Percentiles rank a stretch among this genome's conserved stretches.
Evolutionary conservation across 1,140 invertebrate genomes (phyloP).

Genomic region (Conus ventricosus): DNA sequence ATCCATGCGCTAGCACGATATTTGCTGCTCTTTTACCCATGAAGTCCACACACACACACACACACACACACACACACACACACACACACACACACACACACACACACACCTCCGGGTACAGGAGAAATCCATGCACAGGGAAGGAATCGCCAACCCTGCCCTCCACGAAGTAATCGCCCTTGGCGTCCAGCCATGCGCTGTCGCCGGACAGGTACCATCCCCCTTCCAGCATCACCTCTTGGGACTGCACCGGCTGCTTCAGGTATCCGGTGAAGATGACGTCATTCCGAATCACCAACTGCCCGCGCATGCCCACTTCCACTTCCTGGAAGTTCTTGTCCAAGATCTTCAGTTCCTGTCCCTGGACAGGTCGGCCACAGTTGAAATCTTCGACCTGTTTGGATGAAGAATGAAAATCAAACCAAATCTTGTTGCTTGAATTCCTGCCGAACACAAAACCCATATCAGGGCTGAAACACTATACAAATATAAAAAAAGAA

Average conservation of each 20-base stretch:
- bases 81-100: too few species aligned
- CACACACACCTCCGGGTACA: slow-evolving; percentile 14
- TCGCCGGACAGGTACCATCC: not conserved
- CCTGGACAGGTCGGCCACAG: not conserved
- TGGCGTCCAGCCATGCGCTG: not conserved
- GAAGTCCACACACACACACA: too few species aligned
- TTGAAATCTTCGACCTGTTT: slow-evolving; percentile 4
- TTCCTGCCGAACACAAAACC: too few species aligned
- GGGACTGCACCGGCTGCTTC: slow-evolving; percentile 1
- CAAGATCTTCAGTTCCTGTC: not conserved
- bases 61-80: too few species aligned
- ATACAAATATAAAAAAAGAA: too few species aligned
- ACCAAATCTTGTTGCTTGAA: too few species aligned
- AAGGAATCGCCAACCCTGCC: not conserved
- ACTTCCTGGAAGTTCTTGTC: not conserved
- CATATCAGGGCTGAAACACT: too few species aligned
- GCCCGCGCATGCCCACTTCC: not conserved
- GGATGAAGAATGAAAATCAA: not conserved
- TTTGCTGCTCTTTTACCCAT: too few species aligned
- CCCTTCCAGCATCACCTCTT: not conserved
- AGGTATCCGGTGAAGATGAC: not conserved
- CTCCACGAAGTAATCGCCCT: not conserved
- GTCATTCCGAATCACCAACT: not conserved
- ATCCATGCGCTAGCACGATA: too few species aligned
- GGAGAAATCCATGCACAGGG: not conserved